phyloP scores from a whole-genome alignment of 2,113 vertebrate genomes.

The Heterotilapia buettikoferi region DNA sequence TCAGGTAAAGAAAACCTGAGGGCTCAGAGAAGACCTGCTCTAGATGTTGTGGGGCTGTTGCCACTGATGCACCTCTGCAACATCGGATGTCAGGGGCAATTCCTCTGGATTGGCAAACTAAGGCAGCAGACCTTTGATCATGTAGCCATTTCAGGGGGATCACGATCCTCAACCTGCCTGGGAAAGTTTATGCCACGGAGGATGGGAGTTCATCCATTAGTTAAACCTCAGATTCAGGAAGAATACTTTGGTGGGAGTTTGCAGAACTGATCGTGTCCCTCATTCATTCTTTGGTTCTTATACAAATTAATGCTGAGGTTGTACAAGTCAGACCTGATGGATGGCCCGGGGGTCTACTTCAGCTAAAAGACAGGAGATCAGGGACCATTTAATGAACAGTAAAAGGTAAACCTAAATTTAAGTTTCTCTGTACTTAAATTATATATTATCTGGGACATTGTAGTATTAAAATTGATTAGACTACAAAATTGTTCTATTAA shows the following conservation, averaged over 20 bases:
- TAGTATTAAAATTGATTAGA: neutral
- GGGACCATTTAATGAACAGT: neutral
- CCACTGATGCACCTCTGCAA: neutral
- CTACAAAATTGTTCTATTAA: neutral
- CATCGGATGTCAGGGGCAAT: neutral
- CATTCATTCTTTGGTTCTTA: neutral
- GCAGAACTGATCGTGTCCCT: neutral
- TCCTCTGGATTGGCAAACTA: neutral
- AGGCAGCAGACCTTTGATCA: too few relatives aligned
- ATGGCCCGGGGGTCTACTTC: neutral
- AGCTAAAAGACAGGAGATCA: neutral
- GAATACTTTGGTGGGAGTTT: neutral
- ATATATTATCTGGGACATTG: neutral
- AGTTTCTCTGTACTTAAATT: neutral
- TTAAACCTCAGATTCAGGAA: neutral
- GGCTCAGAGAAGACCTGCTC: neutral
- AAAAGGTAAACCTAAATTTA: neutral
- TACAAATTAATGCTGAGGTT: neutral
- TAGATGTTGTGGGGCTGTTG: neutral
- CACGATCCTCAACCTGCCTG: neutral
- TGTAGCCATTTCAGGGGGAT: neutral
- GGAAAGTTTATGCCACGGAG: neutral
- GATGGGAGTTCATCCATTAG: neutral
- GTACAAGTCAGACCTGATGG: neutral
- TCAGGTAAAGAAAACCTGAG: neutral